Conservation (phyloP, 2,888 invertebrate genomes). For the Leistus spinibarbis region DNA sequence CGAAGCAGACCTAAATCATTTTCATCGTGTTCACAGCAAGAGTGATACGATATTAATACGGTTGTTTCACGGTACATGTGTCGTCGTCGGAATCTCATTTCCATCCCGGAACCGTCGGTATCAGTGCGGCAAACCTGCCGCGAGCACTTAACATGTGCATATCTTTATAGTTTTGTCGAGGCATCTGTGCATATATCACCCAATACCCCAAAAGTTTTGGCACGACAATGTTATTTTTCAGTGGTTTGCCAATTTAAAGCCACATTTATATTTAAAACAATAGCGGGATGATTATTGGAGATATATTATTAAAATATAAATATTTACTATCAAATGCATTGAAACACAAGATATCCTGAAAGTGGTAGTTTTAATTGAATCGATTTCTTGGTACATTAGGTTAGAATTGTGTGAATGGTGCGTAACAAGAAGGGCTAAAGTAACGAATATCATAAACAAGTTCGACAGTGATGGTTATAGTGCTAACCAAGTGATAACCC, state of each 20-base stretch:
- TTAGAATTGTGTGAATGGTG: no score
- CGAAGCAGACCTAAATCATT: not conserved
- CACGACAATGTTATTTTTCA: not conserved
- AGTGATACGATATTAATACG: constrained; percentile 28
- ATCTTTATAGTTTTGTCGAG: not conserved
- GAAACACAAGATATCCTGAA: no score
- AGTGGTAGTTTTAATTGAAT: no score
- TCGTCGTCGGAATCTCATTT: constrained; percentile 30
- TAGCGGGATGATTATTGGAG: no score
- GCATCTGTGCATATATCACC: not conserved
- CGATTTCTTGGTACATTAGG: no score
- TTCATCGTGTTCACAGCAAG: not conserved
- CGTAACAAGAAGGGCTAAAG: not conserved
- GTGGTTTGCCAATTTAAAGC: not conserved
- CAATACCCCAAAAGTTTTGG: not conserved
- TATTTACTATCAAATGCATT: no score
- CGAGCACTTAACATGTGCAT: constrained; percentile 11
- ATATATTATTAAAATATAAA: no score
- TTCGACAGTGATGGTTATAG: not conserved
- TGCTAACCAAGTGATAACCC: constrained; percentile 1
- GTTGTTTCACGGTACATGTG: constrained; percentile 25
- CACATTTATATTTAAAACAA: not conserved
- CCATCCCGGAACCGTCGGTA: constrained; percentile 1
- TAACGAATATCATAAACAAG: no score
- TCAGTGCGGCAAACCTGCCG: not conserved